Evolutionary conservation across 2,888 invertebrate genomes (phyloP).

Genomic region (Empis stercorea): DNA sequence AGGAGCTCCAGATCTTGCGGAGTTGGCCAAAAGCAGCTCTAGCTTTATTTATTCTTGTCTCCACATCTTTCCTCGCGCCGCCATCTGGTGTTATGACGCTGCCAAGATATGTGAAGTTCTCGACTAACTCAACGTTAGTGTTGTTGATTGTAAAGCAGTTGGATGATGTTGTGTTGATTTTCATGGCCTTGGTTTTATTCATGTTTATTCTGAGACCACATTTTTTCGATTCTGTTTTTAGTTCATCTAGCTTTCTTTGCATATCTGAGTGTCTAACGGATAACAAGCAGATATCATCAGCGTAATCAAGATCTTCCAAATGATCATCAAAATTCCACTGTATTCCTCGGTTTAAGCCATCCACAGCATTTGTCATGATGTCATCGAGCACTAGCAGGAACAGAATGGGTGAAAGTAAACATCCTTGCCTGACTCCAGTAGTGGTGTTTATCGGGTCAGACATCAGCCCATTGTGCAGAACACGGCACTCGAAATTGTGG

Average conservation of each 20-base stretch:
- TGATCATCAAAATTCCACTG: neutral
- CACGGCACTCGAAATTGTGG: no score
- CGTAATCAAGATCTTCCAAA: neutral
- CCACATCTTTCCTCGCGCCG: neutral
- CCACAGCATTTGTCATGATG: neutral
- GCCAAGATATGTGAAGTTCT: neutral
- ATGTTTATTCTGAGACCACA: neutral
- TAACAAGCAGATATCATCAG: neutral
- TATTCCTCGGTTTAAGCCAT: neutral
- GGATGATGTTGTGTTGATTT: neutral
- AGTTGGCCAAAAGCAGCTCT: neutral
- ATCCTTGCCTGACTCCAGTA: neutral
- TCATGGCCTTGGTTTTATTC: neutral
- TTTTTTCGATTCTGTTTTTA: neutral
- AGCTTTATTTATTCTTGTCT: neutral
- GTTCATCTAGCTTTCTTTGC: neutral
- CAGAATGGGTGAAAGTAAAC: neutral
- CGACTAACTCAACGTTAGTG: neutral
- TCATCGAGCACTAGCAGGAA: neutral
- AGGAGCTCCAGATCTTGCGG: neutral
- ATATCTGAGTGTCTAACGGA: neutral
- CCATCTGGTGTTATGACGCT: neutral
- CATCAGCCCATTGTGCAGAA: neutral
- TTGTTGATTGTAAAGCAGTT: no score
- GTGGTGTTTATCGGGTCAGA: neutral